Conservation (phyloP, 2,888 invertebrate species). For the Erpobdella octoculata region DNA sequence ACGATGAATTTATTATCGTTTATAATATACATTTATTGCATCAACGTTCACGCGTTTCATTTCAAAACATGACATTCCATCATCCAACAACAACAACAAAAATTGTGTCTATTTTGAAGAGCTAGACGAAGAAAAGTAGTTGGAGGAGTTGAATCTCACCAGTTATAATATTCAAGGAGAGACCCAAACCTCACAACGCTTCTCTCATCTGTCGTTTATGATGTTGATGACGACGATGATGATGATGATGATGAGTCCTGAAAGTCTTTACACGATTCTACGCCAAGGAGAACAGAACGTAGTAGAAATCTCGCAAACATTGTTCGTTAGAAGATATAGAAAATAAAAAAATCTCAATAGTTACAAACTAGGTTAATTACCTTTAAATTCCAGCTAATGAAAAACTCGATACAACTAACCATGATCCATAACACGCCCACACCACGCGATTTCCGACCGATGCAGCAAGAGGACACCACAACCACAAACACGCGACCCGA, state of each 20-base stretch:
- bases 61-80: no score
- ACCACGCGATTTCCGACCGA: not conserved
- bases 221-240: no score
- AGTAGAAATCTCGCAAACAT: not conserved
- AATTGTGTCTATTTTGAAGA: not conserved
- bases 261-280: not conserved
- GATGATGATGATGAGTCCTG: no score
- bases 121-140: constrained; percentile 15
- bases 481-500: not conserved
- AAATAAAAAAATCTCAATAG: no score
- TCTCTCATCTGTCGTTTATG: constrained; percentile 3
- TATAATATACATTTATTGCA: no score
- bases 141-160: constrained; percentile 23
- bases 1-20: no score
- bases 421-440: not conserved
- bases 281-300: not conserved
- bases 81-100: no score
- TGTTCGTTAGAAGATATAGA: not conserved
- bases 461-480: not conserved
- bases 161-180: constrained; percentile 5
- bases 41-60: no score
- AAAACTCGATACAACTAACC: not conserved
- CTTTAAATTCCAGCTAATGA: not conserved
- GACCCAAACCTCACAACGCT: constrained; percentile 16
- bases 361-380: no score